phyloP scores from a whole-genome alignment of 2,797 vertebrate species.

The Takifugu ocellatus region DNA sequence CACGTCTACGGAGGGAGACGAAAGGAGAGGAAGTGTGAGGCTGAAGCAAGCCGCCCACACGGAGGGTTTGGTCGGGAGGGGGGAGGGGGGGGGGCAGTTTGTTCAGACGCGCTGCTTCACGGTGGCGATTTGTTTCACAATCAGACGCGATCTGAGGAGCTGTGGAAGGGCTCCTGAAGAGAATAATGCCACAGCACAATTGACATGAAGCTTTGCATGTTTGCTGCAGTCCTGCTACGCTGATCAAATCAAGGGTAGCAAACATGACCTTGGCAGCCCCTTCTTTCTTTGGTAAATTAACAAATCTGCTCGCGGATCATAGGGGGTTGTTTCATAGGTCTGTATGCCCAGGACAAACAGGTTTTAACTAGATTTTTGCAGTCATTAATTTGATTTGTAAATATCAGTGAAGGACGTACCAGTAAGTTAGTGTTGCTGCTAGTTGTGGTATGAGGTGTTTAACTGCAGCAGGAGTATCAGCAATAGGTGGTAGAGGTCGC shows the following conservation, averaged over 20 bases:
- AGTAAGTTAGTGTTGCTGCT: too few relatives aligned
- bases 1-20: constrained; percentile 48
- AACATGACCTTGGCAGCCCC: background rate
- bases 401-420: too few relatives aligned
- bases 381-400: too few relatives aligned
- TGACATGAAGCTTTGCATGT: background rate
- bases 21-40: constrained; percentile 34
- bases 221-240: background rate
- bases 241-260: background rate
- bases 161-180: background rate
- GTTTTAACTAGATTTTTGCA: too few relatives aligned
- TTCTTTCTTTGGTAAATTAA: background rate
- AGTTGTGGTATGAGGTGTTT: too few relatives aligned
- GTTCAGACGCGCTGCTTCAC: constrained; percentile 38
- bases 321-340: too few relatives aligned
- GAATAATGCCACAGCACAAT: background rate
- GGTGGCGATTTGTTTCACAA: constrained; percentile 28
- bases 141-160: constrained; percentile 36
- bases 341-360: too few relatives aligned
- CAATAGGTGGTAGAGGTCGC: too few relatives aligned
- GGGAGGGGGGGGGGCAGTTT: constrained; percentile 22
- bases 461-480: too few relatives aligned
- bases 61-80: constrained; percentile 18
- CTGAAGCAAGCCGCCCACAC: constrained; percentile 51
- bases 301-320: too few relatives aligned